phyloP scores from a whole-genome alignment of 2,888 invertebrate genomes.

The Dicycla oo region DNA sequence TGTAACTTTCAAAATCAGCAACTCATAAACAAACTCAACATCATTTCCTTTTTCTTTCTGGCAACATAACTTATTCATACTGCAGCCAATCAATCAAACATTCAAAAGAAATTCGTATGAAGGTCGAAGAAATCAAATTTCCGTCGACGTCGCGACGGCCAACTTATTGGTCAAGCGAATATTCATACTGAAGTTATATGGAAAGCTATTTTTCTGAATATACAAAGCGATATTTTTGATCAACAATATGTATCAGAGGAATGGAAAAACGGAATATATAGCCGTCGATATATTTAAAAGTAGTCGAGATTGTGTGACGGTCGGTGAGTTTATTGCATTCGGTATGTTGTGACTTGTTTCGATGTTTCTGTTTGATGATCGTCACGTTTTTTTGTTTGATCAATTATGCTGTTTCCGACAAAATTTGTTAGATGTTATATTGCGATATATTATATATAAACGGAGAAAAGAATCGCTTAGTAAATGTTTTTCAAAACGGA shows the following conservation, averaged over 20 bases:
- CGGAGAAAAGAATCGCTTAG: too few species aligned
- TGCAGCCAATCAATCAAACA: constrained; percentile 64
- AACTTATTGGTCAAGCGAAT: constrained; percentile 65
- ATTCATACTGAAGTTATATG: constrained; percentile 50
- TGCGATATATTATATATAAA: background rate
- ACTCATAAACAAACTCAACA: constrained; percentile 7
- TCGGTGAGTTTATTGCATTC: constrained; percentile 51
- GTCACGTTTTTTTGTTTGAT: constrained; percentile 1
- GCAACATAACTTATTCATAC: constrained; percentile 38
- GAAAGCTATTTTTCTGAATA: constrained; percentile 59
- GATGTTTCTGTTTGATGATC: background rate
- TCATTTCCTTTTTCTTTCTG: constrained; percentile 24
- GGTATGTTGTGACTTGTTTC: constrained; percentile 22
- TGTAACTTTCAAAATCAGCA: background rate
- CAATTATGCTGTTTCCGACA: background rate
- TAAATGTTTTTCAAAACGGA: background rate
- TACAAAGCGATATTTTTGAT: constrained; percentile 56
- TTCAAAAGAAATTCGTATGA: constrained; percentile 64
- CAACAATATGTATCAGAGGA: constrained; percentile 47
- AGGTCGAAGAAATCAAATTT: constrained; percentile 73
- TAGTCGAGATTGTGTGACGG: constrained; percentile 44
- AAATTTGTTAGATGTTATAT: background rate
- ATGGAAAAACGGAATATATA: constrained; percentile 42
- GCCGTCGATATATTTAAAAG: constrained; percentile 55
- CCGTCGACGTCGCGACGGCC: constrained; percentile 59